Evolutionary conservation across 2,888 invertebrate genomes (phyloP), one percentile per base, ranked within the genome.

Genomic region (Heliconius hortense): DNA sequence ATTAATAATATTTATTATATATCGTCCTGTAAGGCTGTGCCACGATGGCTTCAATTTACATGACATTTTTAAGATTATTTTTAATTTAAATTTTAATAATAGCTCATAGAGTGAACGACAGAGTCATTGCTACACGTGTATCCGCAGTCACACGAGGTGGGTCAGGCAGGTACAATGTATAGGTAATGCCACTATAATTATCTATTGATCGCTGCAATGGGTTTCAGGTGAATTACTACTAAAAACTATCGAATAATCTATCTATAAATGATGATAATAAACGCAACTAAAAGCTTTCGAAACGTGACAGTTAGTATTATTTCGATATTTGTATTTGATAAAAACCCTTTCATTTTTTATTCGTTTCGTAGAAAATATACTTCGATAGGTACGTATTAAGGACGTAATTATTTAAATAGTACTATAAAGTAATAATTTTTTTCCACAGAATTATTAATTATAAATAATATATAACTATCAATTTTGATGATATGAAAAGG

Each of bases 111-210:
- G 18, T 70, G 0, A 15, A 62, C 59, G 43, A 43, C 39, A 69
- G n/a, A 31, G 56, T 53, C n/a, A 56, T 24, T 26, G 24, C 39
- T 59, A 73, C 62, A 59, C 62, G 62, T 62, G 53, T 69, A 69
- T 53, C 48, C 70, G 48, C 70, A 74, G 43, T 48, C 53, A 74
- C 63, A 63, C 39, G 35, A 53, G 74, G 39, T 64, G 28, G 67
- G 73, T 67, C 62, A 62, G 63, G 31, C 39, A 56, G 63, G 74
- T 74, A 70, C 63, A 74, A 35, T 70, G 62, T 74, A 53, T 70
- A 64, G 74, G 63, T 68, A 70, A 70, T 74, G 69, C 70, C 70
- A 70, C 53, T 62, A 73, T 39, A 69, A 63, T 70, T 70, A 74
- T 74, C 63, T 63, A 74, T 62, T 68, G 70, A 74, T 70, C 53